A percentile compares a stretch with the other conserved stretches of the same genome.
Conservation (phyloP, 1,140 invertebrate genomes). For the Solenopsis invicta region DNA sequence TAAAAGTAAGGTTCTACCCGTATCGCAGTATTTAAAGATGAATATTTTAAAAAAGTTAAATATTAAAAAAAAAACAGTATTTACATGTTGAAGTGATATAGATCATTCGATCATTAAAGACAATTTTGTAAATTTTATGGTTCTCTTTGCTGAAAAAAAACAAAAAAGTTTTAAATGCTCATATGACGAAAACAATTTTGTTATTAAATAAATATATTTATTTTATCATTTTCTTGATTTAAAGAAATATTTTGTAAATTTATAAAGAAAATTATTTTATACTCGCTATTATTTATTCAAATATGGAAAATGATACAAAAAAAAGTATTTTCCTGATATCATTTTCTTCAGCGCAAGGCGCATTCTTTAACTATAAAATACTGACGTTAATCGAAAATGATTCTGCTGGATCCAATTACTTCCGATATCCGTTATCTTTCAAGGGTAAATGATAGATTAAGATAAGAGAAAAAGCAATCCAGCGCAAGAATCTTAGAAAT, state of each 20-base stretch:
- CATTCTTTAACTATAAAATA: neutral
- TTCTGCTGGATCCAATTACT: neutral
- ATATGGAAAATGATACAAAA: too few species aligned
- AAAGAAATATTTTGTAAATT: too few species aligned
- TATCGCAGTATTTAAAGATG: neutral
- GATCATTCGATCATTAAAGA: neutral
- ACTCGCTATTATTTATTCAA: too few species aligned
- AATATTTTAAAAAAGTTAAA: neutral
- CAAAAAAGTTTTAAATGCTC: neutral
- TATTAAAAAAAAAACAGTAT: too few species aligned
- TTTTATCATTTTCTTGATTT: too few species aligned
- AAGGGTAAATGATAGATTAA: neutral
- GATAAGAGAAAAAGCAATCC: too few species aligned
- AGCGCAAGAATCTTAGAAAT: neutral
- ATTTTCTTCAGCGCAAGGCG: neutral
- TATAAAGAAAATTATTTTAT: too few species aligned
- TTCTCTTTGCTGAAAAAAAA: neutral
- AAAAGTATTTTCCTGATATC: too few species aligned
- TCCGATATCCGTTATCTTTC: neutral
- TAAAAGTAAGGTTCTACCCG: neutral
- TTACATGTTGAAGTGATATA: neutral
- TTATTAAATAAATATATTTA: too few species aligned
- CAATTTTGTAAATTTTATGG: neutral
- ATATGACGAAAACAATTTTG: too few species aligned
- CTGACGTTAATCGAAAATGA: neutral